Base-by-base conservation (phyloP, 2,797 vertebrate genomes). In the Gorsachius magnificus region DNA sequence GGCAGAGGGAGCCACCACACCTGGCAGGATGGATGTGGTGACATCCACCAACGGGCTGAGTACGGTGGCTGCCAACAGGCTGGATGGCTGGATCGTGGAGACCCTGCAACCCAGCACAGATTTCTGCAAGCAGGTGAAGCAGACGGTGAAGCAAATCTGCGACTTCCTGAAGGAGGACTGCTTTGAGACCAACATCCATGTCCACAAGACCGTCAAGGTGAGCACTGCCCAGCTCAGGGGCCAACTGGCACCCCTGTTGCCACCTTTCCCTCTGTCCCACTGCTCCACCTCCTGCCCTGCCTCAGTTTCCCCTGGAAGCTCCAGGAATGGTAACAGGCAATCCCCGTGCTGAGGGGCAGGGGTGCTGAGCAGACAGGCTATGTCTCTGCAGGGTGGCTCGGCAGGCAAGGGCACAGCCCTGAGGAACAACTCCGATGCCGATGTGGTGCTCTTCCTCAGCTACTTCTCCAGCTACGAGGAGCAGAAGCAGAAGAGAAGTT, bases 381-480 rank as follows among this genome's bases (percentile, higher is more conserved):
- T 92, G 70, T 91, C 74, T 94, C 79, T 35, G 24, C 91, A 98
- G 98, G 97, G 97, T 0, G 97, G 98, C 38, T 98, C 97, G 4
- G 91, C 94, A 0, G 98, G 93, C 66, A 98, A 98, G 51, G 98
- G 98, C 57, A 98, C 97, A 3, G 96, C 97, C 6, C 91, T 98
- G 83, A 50, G 13, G 41, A 96, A 95, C 16, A 96, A 71, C 45
- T 98, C 97, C 0, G 97, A 98, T 0, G 97, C 97, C 0, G 97
- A 98, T 1, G 91, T 98, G 14, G 96, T 98, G 89, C 95, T 98
- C 36, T 98, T 98, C 83, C 83, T 98, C 60, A 96, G 41, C 96
- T 95, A 78, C 94, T 98, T 98, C 58, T 0, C 6, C 41, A 95
- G 65, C 68, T 98, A 96, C 33, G 0, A 72, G 4, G 28, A 97